These are phyloP conservation scores for Piscicola geometra DNA, from an alignment of 2,888 invertebrate genomes.

Conservation along the genomic window DNA sequence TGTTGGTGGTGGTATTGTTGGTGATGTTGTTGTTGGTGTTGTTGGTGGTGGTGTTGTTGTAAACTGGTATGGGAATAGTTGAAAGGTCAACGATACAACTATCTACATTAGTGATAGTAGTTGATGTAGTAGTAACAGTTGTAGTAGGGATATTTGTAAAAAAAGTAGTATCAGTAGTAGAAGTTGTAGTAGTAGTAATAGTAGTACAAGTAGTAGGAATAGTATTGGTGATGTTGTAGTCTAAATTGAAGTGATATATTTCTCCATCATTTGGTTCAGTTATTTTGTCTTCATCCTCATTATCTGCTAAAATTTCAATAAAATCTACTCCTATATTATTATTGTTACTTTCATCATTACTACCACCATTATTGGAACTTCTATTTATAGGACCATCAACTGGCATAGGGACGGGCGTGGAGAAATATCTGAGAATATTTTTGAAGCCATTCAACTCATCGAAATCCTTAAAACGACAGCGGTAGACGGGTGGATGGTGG, in stretches of 20 bases:
- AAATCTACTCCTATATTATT: too few relatives aligned
- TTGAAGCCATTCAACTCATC: neutral
- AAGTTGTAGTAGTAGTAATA: neutral
- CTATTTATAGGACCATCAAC: neutral
- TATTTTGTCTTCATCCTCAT: too few relatives aligned
- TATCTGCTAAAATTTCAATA: too few relatives aligned
- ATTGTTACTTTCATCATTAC: neutral
- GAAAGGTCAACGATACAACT: neutral
- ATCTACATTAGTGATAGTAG: neutral
- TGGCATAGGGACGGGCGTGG: neutral
- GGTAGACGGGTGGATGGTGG: neutral
- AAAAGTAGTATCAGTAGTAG: neutral
- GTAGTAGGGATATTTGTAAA: neutral
- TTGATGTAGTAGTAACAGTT: neutral
- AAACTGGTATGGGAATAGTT: neutral
- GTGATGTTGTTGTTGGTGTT: too few relatives aligned
- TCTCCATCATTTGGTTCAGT: too few relatives aligned
- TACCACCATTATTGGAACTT: neutral
- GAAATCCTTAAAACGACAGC: constrained; percentile 6
- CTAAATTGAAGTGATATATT: too few relatives aligned
- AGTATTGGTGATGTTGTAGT: neutral
- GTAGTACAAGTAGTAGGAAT: neutral
- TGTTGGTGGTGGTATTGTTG: too few relatives aligned
- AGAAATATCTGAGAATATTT: neutral
- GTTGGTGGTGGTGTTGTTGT: too few relatives aligned